Conservation (phyloP, 1,140 invertebrate species). For the Dendroctonus valens region DNA sequence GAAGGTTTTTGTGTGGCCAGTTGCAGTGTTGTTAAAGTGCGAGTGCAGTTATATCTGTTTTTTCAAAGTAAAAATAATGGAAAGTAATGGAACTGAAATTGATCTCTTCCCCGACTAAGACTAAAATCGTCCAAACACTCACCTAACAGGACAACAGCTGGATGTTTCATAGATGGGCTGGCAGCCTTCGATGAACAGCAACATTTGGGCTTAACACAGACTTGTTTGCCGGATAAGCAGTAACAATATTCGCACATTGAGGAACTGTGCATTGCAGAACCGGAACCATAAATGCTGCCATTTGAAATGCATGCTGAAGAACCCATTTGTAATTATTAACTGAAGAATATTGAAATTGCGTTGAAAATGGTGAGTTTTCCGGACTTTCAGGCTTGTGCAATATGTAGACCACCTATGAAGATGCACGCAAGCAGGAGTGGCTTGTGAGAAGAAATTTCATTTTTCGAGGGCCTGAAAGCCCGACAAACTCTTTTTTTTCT, state of each 20-base stretch:
- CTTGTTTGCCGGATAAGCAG: constrained; percentile 68
- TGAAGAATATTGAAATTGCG: no score
- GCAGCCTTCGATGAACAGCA: constrained; percentile 76
- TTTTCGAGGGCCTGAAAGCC: no score
- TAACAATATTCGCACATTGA: constrained; percentile 84
- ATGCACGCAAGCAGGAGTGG: no score
- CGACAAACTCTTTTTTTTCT: no score
- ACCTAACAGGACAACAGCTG: constrained; percentile 77
- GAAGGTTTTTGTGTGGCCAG: not conserved
- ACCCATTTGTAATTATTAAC: constrained; percentile 6
- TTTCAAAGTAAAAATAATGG: not conserved
- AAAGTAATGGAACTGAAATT: no score
- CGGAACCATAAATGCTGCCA: constrained; percentile 74
- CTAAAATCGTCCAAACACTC: no score
- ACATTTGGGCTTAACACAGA: constrained; percentile 79
- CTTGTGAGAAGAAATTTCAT: no score
- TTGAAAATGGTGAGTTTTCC: no score
- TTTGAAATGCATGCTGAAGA: constrained; percentile 68
- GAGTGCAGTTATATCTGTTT: no score
- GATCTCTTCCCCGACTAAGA: no score
- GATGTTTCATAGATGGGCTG: constrained; percentile 64
- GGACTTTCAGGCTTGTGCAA: no score
- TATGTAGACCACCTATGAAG: no score
- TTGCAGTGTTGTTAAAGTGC: not conserved
- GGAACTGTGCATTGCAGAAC: constrained; percentile 79